Conservation (phyloP, 2,888 invertebrate genomes). For the Smittia aterrima region DNA sequence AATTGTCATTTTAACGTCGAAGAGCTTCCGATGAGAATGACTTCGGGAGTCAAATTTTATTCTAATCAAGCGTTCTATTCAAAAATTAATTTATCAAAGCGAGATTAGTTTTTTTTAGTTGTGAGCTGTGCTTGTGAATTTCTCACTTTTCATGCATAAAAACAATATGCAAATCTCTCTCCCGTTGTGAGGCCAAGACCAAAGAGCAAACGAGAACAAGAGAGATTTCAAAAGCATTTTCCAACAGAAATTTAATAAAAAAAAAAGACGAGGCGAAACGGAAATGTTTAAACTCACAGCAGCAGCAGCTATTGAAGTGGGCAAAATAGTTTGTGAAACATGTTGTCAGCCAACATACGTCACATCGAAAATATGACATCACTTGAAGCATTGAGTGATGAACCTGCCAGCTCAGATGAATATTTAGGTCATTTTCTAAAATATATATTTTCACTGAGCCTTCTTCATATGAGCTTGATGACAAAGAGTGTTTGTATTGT, state of each 20-base stretch:
- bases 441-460: slow-evolving; percentile 22
- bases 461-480: background rate
- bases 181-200: background rate
- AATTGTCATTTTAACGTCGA: background rate
- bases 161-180: background rate
- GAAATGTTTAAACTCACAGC: too few species aligned
- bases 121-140: background rate
- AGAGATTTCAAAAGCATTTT: background rate
- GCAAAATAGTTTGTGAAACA: background rate
- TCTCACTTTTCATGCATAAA: background rate
- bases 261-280: too few species aligned
- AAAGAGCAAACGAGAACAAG: background rate
- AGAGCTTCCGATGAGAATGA: background rate
- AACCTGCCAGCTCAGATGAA: slow-evolving; percentile 21
- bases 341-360: background rate
- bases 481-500: background rate
- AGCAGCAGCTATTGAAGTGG: too few species aligned
- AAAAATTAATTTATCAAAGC: slow-evolving; percentile 34
- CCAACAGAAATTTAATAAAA: background rate
- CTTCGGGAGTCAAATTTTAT: slow-evolving; percentile 23
- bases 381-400: slow-evolving; percentile 36
- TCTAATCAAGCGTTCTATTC: slow-evolving; percentile 33
- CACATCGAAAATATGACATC: slow-evolving; percentile 8
- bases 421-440: slow-evolving; percentile 35
- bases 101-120: background rate